Percentiles rank a stretch among this genome's conserved stretches.
Conservation (phyloP, 2,888 invertebrate species). For the Pheosia tremula region DNA sequence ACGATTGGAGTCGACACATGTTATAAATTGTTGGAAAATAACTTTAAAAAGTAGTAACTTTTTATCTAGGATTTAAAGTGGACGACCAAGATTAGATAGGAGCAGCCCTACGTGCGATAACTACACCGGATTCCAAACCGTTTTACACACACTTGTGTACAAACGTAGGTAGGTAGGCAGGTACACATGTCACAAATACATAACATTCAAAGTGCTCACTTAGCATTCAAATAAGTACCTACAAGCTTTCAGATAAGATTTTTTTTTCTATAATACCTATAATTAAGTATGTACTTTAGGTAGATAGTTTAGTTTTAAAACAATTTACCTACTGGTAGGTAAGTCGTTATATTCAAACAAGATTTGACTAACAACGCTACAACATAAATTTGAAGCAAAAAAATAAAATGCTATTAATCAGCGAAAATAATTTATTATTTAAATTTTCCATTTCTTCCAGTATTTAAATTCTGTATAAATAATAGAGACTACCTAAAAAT, state of each 20-base stretch:
- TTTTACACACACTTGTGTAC: conserved; percentile 50
- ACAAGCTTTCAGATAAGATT: neutral
- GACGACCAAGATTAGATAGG: conserved; percentile 75
- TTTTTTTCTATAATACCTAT: neutral
- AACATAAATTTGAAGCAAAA: too few species aligned
- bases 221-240: neutral
- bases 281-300: conserved; percentile 8
- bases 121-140: conserved; percentile 61
- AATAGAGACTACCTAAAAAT: too few species aligned
- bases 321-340: too few species aligned
- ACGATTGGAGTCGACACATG: conserved; percentile 23
- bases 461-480: too few species aligned
- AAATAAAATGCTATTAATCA: too few species aligned
- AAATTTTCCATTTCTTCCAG: too few species aligned
- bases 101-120: conserved; percentile 74
- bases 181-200: neutral
- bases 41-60: conserved; percentile 53
- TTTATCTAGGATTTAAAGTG: conserved; percentile 66
- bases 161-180: conserved; percentile 7
- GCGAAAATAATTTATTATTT: too few species aligned
- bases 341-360: too few species aligned
- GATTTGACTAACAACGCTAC: too few species aligned
- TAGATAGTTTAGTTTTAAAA: neutral
- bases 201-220: too few species aligned
- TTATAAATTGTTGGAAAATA: conserved; percentile 45